Base-by-base conservation (phyloP, 2,797 vertebrate genomes). In the Catamblyrhynchus diadema region DNA sequence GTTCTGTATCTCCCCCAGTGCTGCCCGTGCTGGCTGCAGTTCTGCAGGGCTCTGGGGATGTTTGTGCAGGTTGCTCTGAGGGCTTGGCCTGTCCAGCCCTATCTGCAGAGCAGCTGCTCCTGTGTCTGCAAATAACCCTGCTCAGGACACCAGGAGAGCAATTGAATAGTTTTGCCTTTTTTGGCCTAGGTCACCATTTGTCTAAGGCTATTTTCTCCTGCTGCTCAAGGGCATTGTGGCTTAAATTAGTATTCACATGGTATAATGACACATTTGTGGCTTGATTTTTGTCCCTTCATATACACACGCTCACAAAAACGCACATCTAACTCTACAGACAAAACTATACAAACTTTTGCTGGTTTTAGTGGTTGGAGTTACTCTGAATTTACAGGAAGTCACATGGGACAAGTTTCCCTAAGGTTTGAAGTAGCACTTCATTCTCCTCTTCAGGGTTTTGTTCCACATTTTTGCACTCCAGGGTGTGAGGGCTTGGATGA, bases 131-230 rank as follows among this genome's bases (percentile, higher is more conserved):
- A 97, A 97, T 97, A 97, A 98, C 98, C 94, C 96, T 97, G 96
- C 98, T 97, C 95, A 80, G 82, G 53, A 88, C 96, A 96, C 97
- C 87, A 83, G 71, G 96, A 84, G 89, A 98, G 95, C 85, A 51
- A 90, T 97, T 90, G 98, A 98, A 98, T 98, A 97, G 96, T 98
- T 98, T 98, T 97, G 96, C 98, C 98, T 98, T 98, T 97, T 98
- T 98, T 98, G 97, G 98, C 92, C 77, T 65, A 92, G 94, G 86
- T 96, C 96, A 87, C 97, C 94, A 16, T 98, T 97, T 94, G 96
- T 95, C 93, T 97, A 80, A 69, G 95, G 95, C 97, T 98, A 92
- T 98, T 98, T 98, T 95, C 94, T 88, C 88, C 96, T 93, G 59
- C 65, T 95, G 81, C 96, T 97, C 88, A 98, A 97, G 94, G 97